Percentiles rank a stretch among this genome's conserved stretches.
phyloP scores from a whole-genome alignment of 2,888 invertebrate genomes.

The Luperina testacea region DNA sequence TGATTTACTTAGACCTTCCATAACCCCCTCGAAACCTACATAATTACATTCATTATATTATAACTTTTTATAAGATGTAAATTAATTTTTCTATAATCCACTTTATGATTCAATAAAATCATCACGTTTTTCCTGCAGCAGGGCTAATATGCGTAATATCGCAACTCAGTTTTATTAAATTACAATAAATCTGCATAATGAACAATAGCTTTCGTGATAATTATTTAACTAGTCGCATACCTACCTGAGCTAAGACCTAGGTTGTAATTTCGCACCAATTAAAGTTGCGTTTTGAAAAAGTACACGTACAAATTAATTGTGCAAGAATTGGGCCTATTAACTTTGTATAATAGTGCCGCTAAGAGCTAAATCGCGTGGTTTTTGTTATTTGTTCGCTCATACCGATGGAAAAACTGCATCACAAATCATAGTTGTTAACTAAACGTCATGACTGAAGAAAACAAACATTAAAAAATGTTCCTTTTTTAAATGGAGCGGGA shows the following conservation, averaged over 20 bases:
- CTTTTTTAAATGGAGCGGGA: conserved; percentile 32
- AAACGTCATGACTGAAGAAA: conserved; percentile 5
- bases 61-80: neutral
- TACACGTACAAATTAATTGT: conserved; percentile 47
- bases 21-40: neutral
- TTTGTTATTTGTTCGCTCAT: conserved; percentile 53
- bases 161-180: conserved; percentile 35
- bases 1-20: neutral
- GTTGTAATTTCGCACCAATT: conserved; percentile 52
- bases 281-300: conserved; percentile 57
- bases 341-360: conserved; percentile 51
- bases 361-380: conserved; percentile 64
- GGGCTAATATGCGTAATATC: conserved; percentile 43
- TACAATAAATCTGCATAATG: conserved; percentile 55
- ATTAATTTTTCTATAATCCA: neutral
- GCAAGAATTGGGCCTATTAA: conserved; percentile 51
- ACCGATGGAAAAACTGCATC: conserved; percentile 25
- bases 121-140: conserved; percentile 15
- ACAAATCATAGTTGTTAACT: conserved; percentile 19
- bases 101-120: conserved; percentile 10
- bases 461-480: conserved; percentile 23
- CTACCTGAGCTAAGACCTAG: conserved; percentile 29
- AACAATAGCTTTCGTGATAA: conserved; percentile 61
- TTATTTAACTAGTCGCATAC: conserved; percentile 44
- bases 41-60: neutral